Conservation (phyloP, 1,140 invertebrate species). For the Eurosta solidaginis region DNA sequence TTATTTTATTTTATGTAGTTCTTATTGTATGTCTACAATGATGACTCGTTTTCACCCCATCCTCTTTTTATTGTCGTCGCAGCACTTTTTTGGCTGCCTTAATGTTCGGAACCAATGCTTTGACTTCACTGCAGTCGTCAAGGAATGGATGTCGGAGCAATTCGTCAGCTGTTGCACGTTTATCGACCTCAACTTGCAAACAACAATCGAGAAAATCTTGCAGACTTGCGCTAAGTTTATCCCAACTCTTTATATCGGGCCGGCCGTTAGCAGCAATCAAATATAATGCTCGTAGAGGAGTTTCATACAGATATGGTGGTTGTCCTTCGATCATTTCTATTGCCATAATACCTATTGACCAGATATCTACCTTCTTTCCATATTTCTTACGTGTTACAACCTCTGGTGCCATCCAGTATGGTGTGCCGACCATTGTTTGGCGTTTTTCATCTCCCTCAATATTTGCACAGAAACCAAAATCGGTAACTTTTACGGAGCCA, state of each 20-base stretch:
- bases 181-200: constrained; percentile 90
- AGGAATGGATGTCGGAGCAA: constrained; percentile 89
- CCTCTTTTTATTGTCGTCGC: constrained; percentile 39
- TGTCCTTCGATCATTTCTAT: constrained; percentile 97
- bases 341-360: constrained; percentile 96
- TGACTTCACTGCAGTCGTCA: constrained; percentile 80
- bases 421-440: constrained; percentile 94
- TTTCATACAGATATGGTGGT: constrained; percentile 94
- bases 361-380: constrained; percentile 93
- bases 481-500: constrained; percentile 95
- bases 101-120: constrained; percentile 86
- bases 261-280: constrained; percentile 94
- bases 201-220: constrained; percentile 89
- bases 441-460: constrained; percentile 91
- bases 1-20: neutral
- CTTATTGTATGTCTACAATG: neutral
- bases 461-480: constrained; percentile 97
- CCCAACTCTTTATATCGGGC: constrained; percentile 86
- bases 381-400: constrained; percentile 85
- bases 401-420: constrained; percentile 88
- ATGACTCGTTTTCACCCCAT: neutral
- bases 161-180: constrained; percentile 81
- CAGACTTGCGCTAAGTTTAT: constrained; percentile 75
- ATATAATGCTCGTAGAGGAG: constrained; percentile 91
- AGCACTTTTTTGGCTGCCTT: constrained; percentile 72